Base-by-base conservation (phyloP, 2,888 invertebrate species). In the Trissolcus brochymenae region DNA sequence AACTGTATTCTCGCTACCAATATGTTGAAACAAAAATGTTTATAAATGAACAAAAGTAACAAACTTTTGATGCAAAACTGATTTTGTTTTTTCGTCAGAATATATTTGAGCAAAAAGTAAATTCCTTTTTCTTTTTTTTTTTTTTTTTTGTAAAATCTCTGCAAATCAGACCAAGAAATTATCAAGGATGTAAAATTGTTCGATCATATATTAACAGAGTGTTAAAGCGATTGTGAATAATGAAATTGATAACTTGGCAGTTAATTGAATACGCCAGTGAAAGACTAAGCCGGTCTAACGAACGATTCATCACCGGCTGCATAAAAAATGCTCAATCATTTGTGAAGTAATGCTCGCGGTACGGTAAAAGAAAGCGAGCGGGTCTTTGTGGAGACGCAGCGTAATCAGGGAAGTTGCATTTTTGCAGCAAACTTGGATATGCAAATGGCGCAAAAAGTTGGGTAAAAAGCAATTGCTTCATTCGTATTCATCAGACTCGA, bases 391-490 rank as follows among this genome's bases (percentile, higher is more conserved):
- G 61, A 66, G 65, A 71, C 74, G 66, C 66, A 19, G 54, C 66
- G 71, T 75, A 78, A 78, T 78, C 78, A 78, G 62, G 59, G 59
- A 67, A 78, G 75, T 71, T 67, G 70, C 78, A 78, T 78, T 78
- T 75, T 74, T 78, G 66, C 40, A 64, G 68, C 72, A 75, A 78
- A 75, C 72, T 75, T 72, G 72, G 60, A 64, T 78, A 75, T 75
- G 78, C 78, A 75, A 78, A 78, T 78, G 57, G 25, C 46, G 60
- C 66, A 72, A 78, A 78, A 71, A 72, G 62, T 71, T 67, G 60
- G 64, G 54, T 61, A 78, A 78, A 70, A 78, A 71, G 78, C 78
- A 71, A 78, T 75, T 78, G 78, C 78, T 74, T 78, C 78, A 75
- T 78, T 75, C 75, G 78, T 78, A 78, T 78, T 78, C 78, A 75